These are phyloP conservation scores for Ophioninae sp. DNA, from an alignment of 2,888 invertebrate species.

Conservation along the genomic window DNA sequence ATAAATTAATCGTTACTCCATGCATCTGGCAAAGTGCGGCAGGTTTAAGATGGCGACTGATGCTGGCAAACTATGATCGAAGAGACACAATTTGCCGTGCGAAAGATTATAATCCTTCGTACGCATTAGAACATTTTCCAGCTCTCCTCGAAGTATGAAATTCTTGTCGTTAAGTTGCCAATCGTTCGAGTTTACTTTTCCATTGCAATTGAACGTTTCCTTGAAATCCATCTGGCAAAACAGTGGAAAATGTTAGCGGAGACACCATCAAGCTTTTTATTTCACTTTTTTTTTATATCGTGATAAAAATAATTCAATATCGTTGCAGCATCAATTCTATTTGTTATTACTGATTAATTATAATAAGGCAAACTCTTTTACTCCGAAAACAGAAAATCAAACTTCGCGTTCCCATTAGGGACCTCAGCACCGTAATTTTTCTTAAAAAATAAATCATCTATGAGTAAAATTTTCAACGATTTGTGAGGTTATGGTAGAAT, in stretches of 20 bases:
- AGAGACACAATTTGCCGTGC: conserved; percentile 66
- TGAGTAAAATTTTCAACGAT: neutral
- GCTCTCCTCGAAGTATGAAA: conserved; percentile 67
- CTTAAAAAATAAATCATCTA: neutral
- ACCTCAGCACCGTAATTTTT: neutral
- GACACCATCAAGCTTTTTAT: neutral
- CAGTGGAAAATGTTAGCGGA: neutral
- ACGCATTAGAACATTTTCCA: conserved; percentile 69
- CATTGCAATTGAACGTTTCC: conserved; percentile 71
- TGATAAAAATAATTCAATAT: too few relatives aligned
- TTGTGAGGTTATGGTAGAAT: neutral
- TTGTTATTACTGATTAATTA: too few relatives aligned
- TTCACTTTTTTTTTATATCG: too few relatives aligned
- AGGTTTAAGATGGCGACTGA: conserved; percentile 71
- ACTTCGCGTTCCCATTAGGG: neutral
- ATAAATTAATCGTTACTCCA: conserved; percentile 68
- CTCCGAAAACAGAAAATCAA: neutral
- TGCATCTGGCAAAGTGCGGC: conserved; percentile 72
- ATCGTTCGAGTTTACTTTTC: conserved; percentile 73
- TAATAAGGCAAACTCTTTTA: neutral
- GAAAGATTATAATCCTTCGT: conserved; percentile 55
- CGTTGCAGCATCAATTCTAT: too few relatives aligned
- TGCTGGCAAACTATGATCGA: conserved; percentile 68
- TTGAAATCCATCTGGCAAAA: conserved; percentile 67
- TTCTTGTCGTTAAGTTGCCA: conserved; percentile 70